Evolutionary conservation across 2,113 vertebrate genomes (phyloP), one percentile per base, ranked within the genome.

Genomic region (Paedocypris sp.): DNA sequence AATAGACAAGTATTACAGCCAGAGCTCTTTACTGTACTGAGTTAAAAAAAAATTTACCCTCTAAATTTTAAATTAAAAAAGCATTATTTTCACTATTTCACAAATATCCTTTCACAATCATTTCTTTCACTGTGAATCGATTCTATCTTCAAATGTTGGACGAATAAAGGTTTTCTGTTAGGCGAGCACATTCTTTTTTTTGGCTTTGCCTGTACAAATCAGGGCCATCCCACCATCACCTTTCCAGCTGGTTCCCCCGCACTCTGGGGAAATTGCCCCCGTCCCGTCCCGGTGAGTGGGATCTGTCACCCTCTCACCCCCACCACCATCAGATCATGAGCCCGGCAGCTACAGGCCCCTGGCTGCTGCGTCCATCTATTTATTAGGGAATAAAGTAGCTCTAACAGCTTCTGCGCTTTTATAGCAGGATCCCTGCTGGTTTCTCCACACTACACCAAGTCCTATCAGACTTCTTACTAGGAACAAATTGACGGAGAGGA

Each of bases 401-500:
- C 62, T 29, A 57, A 66, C 62, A 65, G 56, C 67, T 62, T n/a
- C 42, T 5, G 31, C 13, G 23, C 56, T 70, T 70, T 70, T 65
- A 65, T 47, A 61, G 49, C 26, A 33, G 62, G 43, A 38, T 60
- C 51, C 68, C 68, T 8, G 45, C 58, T 66, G 68, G 28, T 45
- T n/a, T 62, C 68, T 32, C 62, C 46, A 64, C 70, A 57, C 57
- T 64, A 68, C 65, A 68, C 62, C 58, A 36, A 54, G 54, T 28
- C 54, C 63, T 54, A 67, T 71, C 64, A 68, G 69, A 65, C 65
- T 65, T 46, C 66, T 68, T 51, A 72, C 65, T 38, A 61, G 29
- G 70, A 64, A 74, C 56, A 72, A 71, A 69, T 59, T 57, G 71
- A 76, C 43, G 12, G 56, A 67, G 60, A 72, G 67, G 64, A 69